These are phyloP conservation scores for Melanotaenia duboulayi DNA, from an alignment of 2,113 vertebrate species.

Conservation along the genomic window DNA sequence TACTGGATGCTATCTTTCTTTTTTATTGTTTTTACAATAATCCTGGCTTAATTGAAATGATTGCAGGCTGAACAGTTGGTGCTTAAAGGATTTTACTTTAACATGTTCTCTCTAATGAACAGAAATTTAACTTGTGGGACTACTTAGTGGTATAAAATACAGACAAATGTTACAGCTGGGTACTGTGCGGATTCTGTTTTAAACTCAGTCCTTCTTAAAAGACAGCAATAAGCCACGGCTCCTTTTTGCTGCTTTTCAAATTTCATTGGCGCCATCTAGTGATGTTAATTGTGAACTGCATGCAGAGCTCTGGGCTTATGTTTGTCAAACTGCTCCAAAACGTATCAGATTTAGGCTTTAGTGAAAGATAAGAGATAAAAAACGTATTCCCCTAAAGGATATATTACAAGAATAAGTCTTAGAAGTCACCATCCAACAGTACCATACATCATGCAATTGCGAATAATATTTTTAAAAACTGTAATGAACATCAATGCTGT, in stretches of 20 bases:
- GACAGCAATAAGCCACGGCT: background rate
- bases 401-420: no score
- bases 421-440: no score
- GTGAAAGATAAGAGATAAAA: background rate
- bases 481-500: no score
- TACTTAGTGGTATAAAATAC: background rate
- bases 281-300: constrained; percentile 20
- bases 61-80: background rate
- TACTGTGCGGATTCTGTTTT: background rate
- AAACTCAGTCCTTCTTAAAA: background rate
- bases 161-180: background rate
- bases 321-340: no score
- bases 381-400: background rate
- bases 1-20: background rate
- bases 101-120: background rate
- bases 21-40: no score
- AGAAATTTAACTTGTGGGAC: background rate
- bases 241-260: background rate
- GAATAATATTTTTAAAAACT: no score
- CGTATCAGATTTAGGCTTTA: background rate
- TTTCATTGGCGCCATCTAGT: constrained; percentile 52
- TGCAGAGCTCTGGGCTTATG: rapidly evolving
- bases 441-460: no score
- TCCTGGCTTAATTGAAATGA: no score
- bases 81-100: background rate